Base-by-base conservation (phyloP, 2,888 invertebrate species). In the Lacanobia wlatinum region DNA sequence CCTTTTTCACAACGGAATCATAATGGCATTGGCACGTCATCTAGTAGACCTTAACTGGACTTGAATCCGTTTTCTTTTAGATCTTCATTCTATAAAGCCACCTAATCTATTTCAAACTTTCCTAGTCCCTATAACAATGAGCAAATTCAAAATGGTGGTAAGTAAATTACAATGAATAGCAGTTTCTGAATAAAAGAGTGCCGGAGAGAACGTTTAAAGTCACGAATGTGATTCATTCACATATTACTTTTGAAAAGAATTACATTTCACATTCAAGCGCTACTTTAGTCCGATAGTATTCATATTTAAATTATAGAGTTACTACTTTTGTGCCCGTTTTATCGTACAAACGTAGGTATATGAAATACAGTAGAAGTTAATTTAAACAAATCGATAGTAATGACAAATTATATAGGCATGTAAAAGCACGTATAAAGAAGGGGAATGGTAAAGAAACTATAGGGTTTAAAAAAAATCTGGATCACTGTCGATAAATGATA, bases 141-240 rank as follows among this genome's bases (percentile, higher is more conserved):
- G 64, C 56, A 67, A 79, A 79, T 84, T 80, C 52, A 82, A 84
- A 83, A 82, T 70, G 67, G 71, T 43, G 62, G 67, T 21, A 40
- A 21, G 21, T 76, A 78, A 76, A 77, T 73, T 83, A 71, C 68
- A 81, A 83, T 66, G 79, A 78, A 77, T 76, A 72, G 69, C 23
- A 40, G 62, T 56, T 28, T 38, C 69, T 83, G 79, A 77, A 87
- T 87, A 84, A 86, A 83, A 76, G 71, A 82, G 82, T 82, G 78
- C 78, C 8, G 68, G 50, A 62, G 80, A 73, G 82, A 84, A 55
- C 73, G 70, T 84, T 86, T 77, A 80, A 85, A 87, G 82, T 88
- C 73, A 78, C 84, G 76, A 83, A 86, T 77, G 82, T 87, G 84
- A 88, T 85, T 87, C 80, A 87, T 85, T 85, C 70, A 67, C 76